Base-by-base conservation (phyloP, 2,888 invertebrate genomes). In the Dendrolimus pini region DNA sequence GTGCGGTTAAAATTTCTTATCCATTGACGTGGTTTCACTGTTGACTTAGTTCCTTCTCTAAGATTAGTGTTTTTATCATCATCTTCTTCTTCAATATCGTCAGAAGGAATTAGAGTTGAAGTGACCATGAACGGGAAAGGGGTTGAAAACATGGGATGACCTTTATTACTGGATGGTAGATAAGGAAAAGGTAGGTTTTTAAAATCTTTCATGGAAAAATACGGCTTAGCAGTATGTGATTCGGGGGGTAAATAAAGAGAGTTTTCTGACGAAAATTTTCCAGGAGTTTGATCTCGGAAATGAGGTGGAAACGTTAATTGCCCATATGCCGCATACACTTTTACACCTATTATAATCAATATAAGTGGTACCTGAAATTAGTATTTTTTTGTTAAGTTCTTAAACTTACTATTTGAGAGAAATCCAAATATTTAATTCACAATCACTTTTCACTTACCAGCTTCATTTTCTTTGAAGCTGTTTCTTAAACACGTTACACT, bases 391-490 rank as follows among this genome's bases (percentile, higher is more conserved):
- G n/a, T 63, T 57, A 55, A 57, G 59, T 57, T 59, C 53, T 68
- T 61, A 63, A 57, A 81, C 80, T 82, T 76, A 80, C 80, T 18
- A 58, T 61, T 67, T 69, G 66, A 65, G 60, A 55, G 69, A 63
- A 70, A 74, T 72, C 70, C 70, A 71, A 56, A 68, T 68, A 61
- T 63, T 67, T 64, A 66, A 66, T 64, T 64, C 74, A 74, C 67
- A 60, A 70, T 61, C 78, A 74, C 85, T 79, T 73, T 75, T 65
- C 82, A 86, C 89, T 85, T 85, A 89, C 90, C 79, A 85, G 85
- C 86, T 85, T 89, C 89, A 89, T 90, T 75, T 76, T 82, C 73
- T 64, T 69, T 78, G 81, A 86, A 87, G 82, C 83, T 80, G 75
- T 75, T 55, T 71, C 70, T 71, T 67, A 74, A 62, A 72, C 76